Base-by-base conservation (phyloP, 2,113 vertebrate species). In the Callospermophilus lateralis region DNA sequence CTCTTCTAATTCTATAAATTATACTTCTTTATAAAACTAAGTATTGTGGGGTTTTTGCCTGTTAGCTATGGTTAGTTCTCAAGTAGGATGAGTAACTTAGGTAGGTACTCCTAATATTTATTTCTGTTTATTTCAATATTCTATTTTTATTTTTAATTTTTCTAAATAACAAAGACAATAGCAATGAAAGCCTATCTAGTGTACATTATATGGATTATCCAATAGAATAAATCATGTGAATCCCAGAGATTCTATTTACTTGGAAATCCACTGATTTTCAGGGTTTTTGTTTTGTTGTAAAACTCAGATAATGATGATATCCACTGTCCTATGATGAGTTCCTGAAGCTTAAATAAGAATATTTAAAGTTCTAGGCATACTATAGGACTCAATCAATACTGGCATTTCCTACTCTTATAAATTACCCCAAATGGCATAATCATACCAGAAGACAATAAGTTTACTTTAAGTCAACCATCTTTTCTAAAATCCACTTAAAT, bases 401-500 rank as follows among this genome's bases (percentile, higher is more conserved):
- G 76, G n/a, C 17, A 84, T 48, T 70, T 30, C n/a, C 32, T 37
- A n/a, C 22, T 65, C 32, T 45, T 88, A 86, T 74, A 96, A 77
- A 55, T 30, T 48, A 81, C 11, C 55, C 26, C 80, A 89, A 90
- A 78, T 58, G 58, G 39, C 80, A 86, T 65, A 81, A 37, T 19
- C 61, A 77, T 39, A 32, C 8, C 48, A 51, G 28, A 61, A 13
- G 28, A 85, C 3, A 67, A 48, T 65, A 89, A 58, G 70, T 70
- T 89, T 77, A 86, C 7, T 28, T 37, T 48, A 72, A 78, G 67
- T 76, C 37, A 63, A 28, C 28, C 34, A 85, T 26, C 51, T 70
- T 55, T 92, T 76, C 79, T 80, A 80, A 85, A 72, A n/a, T 48
- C 34, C 42, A 81, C 15, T 90, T 85, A 77, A 92, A 53, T 53